Conservation (phyloP, 1,140 invertebrate genomes). For the Gryon sp. region DNA sequence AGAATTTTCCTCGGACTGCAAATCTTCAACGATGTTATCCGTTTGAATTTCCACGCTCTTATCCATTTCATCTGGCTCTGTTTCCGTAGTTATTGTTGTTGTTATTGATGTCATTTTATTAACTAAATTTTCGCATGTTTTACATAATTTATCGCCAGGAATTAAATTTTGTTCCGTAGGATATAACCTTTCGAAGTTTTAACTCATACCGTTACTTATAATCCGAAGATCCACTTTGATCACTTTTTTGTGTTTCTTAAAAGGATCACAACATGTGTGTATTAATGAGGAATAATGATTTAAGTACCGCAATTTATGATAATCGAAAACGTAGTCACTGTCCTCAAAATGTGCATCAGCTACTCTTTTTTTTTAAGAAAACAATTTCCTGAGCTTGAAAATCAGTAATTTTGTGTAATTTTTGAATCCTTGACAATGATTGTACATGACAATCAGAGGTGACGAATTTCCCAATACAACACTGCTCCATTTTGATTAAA, state of each 20-base stretch:
- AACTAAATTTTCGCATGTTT: constrained; percentile 10
- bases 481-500: constrained; percentile 19
- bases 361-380: constrained; percentile 12
- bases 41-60: no score
- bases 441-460: constrained; percentile 14
- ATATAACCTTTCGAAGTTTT: constrained; percentile 4
- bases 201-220: constrained; percentile 11
- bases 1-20: no score
- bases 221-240: constrained; percentile 25
- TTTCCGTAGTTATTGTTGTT: no score
- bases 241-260: not conserved
- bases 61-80: no score
- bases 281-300: constrained; percentile 14
- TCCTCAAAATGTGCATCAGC: constrained; percentile 7
- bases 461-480: constrained; percentile 17
- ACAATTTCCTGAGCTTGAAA: constrained; percentile 9
- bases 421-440: constrained; percentile 5
- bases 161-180: constrained; percentile 18
- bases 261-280: constrained; percentile 13
- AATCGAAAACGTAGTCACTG: constrained; percentile 5
- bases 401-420: not conserved
- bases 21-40: no score
- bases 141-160: constrained; percentile 24
- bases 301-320: constrained; percentile 21
- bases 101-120: constrained; percentile 16